These are phyloP conservation scores for Leucophenga montana DNA, from an alignment of 2,888 invertebrate species.

Conservation along the genomic window DNA sequence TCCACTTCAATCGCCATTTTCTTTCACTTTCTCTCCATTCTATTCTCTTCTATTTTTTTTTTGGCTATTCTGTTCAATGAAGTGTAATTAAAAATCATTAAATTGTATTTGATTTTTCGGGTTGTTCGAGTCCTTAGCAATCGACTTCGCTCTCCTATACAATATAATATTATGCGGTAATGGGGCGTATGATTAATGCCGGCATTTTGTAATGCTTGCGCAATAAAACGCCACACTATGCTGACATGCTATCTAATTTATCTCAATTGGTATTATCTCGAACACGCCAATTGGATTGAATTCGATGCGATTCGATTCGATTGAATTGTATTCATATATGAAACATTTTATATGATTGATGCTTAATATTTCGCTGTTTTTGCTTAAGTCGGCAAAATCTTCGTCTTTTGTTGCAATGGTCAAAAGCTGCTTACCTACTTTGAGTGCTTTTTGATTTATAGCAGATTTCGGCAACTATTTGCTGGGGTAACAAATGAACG, in stretches of 20 bases:
- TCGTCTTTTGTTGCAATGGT: no score
- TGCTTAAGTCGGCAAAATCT: no score
- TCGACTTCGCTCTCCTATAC: no score
- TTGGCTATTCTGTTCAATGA: constrained; percentile 49
- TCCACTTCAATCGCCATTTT: neutral
- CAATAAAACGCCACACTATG: no score
- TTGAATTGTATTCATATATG: constrained; percentile 37
- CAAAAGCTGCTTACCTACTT: constrained; percentile 26
- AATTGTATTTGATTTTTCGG: constrained; percentile 34
- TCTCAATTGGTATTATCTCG: no score
- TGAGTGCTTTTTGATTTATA: constrained; percentile 59
- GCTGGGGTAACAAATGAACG: neutral
- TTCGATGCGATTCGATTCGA: neutral
- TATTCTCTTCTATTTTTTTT: constrained; percentile 33
- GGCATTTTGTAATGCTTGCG: constrained; percentile 40
- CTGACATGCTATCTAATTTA: no score
- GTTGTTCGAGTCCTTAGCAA: no score
- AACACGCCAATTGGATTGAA: no score
- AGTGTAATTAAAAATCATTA: constrained; percentile 60
- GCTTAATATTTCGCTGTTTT: no score
- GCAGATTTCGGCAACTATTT: constrained; percentile 43
- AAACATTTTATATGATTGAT: no score
- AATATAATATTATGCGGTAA: neutral
- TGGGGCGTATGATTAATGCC: constrained; percentile 24
- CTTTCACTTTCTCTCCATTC: neutral